A percentile compares a stretch with the other conserved stretches of the same genome.
Evolutionary conservation across 2,888 invertebrate genomes (phyloP).

Genomic region (Mechanitis mazaeus): DNA sequence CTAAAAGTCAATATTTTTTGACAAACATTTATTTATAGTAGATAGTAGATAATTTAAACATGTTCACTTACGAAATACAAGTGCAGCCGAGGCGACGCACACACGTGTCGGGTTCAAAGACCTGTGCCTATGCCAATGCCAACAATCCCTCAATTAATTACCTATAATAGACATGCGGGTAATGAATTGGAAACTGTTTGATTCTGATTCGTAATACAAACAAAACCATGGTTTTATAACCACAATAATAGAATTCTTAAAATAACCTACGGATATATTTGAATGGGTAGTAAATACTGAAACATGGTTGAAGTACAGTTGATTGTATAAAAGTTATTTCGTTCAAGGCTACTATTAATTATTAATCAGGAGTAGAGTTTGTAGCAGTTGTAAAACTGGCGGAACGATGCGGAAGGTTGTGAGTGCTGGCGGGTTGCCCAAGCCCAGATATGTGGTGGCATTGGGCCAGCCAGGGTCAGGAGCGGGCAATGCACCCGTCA

Average conservation of each 20-base stretch:
- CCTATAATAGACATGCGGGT: conserved; percentile 29
- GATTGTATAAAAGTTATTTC: conserved; percentile 2
- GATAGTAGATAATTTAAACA: conserved; percentile 19
- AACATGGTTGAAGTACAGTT: conserved; percentile 1
- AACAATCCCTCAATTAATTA: conserved; percentile 41
- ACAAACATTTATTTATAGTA: conserved; percentile 21
- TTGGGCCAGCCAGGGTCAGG: conserved; percentile 76
- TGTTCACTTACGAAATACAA: conserved; percentile 19
- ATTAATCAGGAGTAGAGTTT: conserved; percentile 32
- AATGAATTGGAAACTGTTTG: conserved; percentile 29
- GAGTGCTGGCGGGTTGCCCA: conserved; percentile 60
- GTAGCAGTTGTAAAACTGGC: conserved; percentile 50
- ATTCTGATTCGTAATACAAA: conserved; percentile 19
- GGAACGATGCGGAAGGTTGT: conserved; percentile 67
- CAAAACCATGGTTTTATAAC: conserved; percentile 8
- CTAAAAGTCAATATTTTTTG: conserved; percentile 14
- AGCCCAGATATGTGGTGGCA: conserved; percentile 63
- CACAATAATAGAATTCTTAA: background rate
- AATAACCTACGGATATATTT: background rate
- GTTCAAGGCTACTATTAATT: conserved; percentile 8
- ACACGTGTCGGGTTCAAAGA: conserved; percentile 53
- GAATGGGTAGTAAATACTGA: background rate
- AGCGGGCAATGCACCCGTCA: conserved; percentile 70
- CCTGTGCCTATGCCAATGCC: conserved; percentile 67
- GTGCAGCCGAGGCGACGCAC: conserved; percentile 20